A percentile compares a stretch with the other conserved stretches of the same genome.
Evolutionary conservation across 64 coral and sea anemone species (phyloP).

Genomic region (Montipora foliosa): DNA sequence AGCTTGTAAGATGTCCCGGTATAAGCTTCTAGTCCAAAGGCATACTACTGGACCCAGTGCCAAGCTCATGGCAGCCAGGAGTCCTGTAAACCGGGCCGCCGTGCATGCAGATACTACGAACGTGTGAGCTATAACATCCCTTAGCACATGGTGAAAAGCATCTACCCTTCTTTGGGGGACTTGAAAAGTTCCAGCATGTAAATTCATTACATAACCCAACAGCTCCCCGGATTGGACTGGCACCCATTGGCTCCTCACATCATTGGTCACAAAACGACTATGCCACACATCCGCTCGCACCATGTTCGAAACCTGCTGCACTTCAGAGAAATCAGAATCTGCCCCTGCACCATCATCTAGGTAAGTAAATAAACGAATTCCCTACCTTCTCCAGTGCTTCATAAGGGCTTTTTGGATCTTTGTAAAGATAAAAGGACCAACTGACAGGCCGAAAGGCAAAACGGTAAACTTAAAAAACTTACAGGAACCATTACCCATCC

Average conservation of each 20-base stretch:
- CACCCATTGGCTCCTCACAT: slow-evolving; percentile 64
- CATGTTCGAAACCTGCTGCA: not conserved
- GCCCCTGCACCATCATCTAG: slow-evolving; percentile 55
- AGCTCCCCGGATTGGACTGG: slow-evolving; percentile 52
- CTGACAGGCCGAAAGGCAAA: slow-evolving; percentile 31
- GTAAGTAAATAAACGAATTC: slow-evolving; percentile 56
- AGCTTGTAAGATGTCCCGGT: not conserved
- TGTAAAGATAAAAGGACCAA: slow-evolving; percentile 44
- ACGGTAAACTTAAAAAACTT: slow-evolving; percentile 43
- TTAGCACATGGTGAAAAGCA: slow-evolving; percentile 20
- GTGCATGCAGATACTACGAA: slow-evolving; percentile 40
- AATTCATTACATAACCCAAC: slow-evolving; percentile 60
- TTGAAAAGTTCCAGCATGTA: slow-evolving; percentile 49
- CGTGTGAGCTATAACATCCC: not conserved
- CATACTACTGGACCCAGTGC: slow-evolving; percentile 66
- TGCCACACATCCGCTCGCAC: slow-evolving; percentile 3
- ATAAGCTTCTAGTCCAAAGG: slow-evolving; percentile 44
- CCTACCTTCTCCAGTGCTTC: slow-evolving; percentile 55
- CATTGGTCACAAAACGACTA: slow-evolving; percentile 41
- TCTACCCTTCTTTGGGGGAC: slow-evolving; percentile 55
- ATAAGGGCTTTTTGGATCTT: slow-evolving; percentile 46
- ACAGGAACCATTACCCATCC: slow-evolving; percentile 1
- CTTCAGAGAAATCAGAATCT: slow-evolving; percentile 15
- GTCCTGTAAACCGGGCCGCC: slow-evolving; percentile 43
- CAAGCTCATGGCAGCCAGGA: slow-evolving; percentile 66